A percentile compares a stretch with the other conserved stretches of the same genome.
Conservation (phyloP, 2,888 invertebrate species). For the Prostheceraeus crozeri region DNA sequence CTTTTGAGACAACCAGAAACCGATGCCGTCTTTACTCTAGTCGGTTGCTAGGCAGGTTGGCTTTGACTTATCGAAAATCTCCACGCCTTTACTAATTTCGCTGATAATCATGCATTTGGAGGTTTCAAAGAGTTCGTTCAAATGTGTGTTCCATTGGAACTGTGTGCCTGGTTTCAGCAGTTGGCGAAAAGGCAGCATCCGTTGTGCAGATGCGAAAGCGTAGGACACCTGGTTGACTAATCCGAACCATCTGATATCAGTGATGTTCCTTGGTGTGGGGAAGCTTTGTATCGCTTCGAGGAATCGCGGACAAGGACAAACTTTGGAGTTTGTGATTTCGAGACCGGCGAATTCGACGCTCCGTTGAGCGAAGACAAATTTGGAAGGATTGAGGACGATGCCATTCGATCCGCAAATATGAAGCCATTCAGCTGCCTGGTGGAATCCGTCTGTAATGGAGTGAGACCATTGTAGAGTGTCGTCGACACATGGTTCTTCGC, state of each 20-base stretch:
- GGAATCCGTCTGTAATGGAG: constrained; percentile 40
- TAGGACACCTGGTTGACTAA: constrained; percentile 44
- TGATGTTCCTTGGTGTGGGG: constrained; percentile 18
- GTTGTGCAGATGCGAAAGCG: constrained; percentile 41
- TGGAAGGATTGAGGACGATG: constrained; percentile 40
- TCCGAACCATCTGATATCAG: constrained; percentile 40
- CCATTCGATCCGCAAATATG: constrained; percentile 41
- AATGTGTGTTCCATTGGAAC: constrained; percentile 39
- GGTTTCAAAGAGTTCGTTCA: constrained; percentile 35
- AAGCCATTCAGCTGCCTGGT: constrained; percentile 41
- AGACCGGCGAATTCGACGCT: constrained; percentile 40
- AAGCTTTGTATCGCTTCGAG: constrained; percentile 40
- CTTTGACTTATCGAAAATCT: constrained; percentile 21
- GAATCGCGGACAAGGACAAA: constrained; percentile 41
- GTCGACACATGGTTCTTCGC: constrained; percentile 35
- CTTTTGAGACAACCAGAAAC: constrained; percentile 19
- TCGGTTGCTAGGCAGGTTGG: constrained; percentile 26
- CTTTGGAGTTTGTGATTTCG: constrained; percentile 36
- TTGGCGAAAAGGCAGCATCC: constrained; percentile 41
- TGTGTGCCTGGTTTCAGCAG: constrained; percentile 35
- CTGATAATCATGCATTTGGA: constrained; percentile 39
- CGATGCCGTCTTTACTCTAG: constrained; percentile 6
- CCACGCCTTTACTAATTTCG: constrained; percentile 23
- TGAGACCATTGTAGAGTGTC: constrained; percentile 41
- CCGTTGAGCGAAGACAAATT: constrained; percentile 39